Percentiles rank a stretch among this genome's conserved stretches.
Evolutionary conservation across 2,797 vertebrate species (phyloP).

Genomic region (Coendou prehensilis): DNA sequence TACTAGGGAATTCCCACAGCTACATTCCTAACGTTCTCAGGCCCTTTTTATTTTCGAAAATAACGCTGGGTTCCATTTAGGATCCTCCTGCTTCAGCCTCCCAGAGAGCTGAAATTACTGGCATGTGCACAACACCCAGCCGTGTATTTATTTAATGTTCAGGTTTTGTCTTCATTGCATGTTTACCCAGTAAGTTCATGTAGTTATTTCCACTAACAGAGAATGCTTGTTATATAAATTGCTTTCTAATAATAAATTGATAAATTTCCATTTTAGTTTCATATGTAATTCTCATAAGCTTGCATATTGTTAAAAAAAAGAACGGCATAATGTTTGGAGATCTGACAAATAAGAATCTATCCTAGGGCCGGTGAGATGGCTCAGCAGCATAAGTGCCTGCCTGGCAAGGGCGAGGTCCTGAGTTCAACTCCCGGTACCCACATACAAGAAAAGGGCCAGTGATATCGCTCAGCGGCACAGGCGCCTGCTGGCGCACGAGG

Average conservation of each 20-base stretch:
- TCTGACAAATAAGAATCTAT: neutral
- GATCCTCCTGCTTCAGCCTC: neutral
- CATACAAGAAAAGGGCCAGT: no score
- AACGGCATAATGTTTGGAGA: neutral
- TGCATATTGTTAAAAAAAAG: neutral
- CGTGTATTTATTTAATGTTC: neutral
- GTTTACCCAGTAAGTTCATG: neutral
- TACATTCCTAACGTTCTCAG: neutral
- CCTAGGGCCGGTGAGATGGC: neutral
- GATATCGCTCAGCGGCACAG: no score
- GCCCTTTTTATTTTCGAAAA: neutral
- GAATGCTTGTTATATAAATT: neutral
- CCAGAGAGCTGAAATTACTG: neutral
- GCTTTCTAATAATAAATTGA: neutral
- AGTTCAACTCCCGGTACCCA: no score
- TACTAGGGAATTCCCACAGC: neutral
- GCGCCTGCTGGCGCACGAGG: no score
- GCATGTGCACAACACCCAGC: neutral
- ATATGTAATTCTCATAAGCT: neutral
- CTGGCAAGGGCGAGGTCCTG: no score
- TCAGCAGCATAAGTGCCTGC: no score
- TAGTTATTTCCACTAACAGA: neutral
- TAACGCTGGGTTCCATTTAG: neutral
- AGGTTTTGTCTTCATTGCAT: neutral
- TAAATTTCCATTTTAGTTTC: constrained; percentile 5